These are phyloP conservation scores for Neogobius melanostomus DNA, from an alignment of 2,113 vertebrate genomes.

Conservation along the genomic window DNA sequence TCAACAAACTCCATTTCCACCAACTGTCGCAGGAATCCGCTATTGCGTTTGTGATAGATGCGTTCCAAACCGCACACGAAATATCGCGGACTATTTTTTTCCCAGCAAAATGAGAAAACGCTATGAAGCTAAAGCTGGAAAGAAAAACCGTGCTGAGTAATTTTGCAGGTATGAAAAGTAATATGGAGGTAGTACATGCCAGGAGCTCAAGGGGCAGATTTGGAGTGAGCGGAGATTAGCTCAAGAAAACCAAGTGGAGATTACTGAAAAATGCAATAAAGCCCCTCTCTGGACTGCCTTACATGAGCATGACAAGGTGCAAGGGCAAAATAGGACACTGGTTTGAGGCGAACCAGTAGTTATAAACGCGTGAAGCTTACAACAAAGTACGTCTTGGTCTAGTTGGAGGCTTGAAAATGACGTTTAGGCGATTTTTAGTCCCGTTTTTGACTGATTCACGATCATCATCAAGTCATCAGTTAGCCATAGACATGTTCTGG, in stretches of 20 bases:
- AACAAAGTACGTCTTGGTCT: neutral
- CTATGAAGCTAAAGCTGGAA: slow-evolving; percentile 15
- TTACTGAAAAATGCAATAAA: slow-evolving; percentile 72
- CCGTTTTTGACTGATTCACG: neutral
- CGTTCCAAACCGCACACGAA: slow-evolving; percentile 47
- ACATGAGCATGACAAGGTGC: slow-evolving; percentile 48
- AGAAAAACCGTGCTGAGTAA: slow-evolving; percentile 25
- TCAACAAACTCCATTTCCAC: slow-evolving; percentile 49
- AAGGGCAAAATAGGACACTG: slow-evolving; percentile 10
- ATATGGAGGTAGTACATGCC: slow-evolving; percentile 70
- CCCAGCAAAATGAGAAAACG: slow-evolving; percentile 38
- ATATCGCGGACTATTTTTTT: slow-evolving; percentile 34
- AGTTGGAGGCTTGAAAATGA: neutral
- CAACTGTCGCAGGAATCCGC: neutral
- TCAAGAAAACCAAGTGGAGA: slow-evolving; percentile 57
- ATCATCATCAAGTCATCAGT: too few relatives aligned
- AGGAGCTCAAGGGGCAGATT: slow-evolving; percentile 64
- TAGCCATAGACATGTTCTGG: neutral
- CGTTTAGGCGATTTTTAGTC: too few relatives aligned
- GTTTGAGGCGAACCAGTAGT: neutral
- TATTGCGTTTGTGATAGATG: slow-evolving; percentile 42
- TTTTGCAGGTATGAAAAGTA: slow-evolving; percentile 65
- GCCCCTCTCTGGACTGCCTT: slow-evolving; percentile 35
- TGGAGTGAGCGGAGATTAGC: slow-evolving; percentile 65
- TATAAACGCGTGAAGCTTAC: neutral